Percentiles rank a stretch among this genome's conserved stretches.
Conservation (phyloP, 2,797 vertebrate species). For the Anguilla marmorata region DNA sequence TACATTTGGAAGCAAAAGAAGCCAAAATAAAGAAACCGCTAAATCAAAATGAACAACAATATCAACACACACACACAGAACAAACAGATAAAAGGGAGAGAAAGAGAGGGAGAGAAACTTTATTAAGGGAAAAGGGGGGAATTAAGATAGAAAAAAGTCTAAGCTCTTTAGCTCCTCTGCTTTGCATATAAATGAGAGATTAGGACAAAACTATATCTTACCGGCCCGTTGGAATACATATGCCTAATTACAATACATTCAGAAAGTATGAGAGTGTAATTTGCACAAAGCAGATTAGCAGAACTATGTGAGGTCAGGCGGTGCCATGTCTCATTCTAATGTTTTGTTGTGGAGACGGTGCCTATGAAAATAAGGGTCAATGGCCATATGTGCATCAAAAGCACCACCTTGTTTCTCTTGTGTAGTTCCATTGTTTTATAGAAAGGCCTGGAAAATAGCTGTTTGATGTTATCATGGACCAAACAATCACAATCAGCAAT, state of each 20-base stretch:
- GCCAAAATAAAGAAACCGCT: too few species aligned
- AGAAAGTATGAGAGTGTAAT: conserved; percentile 80
- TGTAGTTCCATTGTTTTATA: not conserved
- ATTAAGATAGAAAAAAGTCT: conserved; percentile 79
- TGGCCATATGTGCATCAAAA: conserved; percentile 51
- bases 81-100: not conserved
- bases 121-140: conserved; percentile 72
- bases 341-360: conserved; percentile 63
- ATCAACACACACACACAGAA: too few species aligned
- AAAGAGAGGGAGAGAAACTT: conserved; percentile 55
- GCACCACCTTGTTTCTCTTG: conserved; percentile 50
- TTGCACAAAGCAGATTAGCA: conserved; percentile 84
- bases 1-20: too few species aligned
- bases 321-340: conserved; percentile 62
- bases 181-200: conserved; percentile 91
- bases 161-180: conserved; percentile 78
- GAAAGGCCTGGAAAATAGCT: not conserved
- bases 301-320: conserved; percentile 74
- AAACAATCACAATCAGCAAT: too few species aligned
- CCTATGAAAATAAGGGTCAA: conserved; percentile 56
- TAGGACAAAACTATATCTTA: conserved; percentile 80
- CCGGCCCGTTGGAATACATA: conserved; percentile 80
- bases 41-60: too few species aligned
- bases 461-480: not conserved
- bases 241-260: conserved; percentile 87